These are phyloP conservation scores for Todiramphus saurophagus DNA, from an alignment of 2,113 vertebrate genomes.

Conservation along the genomic window DNA sequence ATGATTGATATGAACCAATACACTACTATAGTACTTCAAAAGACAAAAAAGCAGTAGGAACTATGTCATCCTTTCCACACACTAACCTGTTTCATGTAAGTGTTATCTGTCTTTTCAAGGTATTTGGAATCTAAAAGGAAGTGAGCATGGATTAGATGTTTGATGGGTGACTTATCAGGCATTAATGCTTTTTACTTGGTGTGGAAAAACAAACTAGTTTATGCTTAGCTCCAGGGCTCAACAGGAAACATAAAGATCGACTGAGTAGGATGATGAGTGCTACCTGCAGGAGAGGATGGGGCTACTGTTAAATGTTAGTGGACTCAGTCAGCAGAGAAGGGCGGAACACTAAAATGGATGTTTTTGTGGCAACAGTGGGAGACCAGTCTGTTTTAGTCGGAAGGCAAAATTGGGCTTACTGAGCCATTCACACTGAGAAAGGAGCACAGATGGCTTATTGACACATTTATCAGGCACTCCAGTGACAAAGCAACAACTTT, in stretches of 20 bases:
- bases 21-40: background rate
- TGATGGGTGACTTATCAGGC: background rate
- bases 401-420: background rate
- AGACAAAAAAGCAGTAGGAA: conserved; percentile 2
- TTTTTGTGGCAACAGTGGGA: background rate
- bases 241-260: background rate
- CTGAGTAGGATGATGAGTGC: background rate
- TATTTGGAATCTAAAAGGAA: background rate
- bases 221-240: background rate
- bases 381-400: background rate
- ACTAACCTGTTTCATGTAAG: background rate
- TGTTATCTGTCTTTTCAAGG: background rate
- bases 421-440: background rate
- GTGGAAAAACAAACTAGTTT: background rate
- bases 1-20: background rate
- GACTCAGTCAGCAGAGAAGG: background rate
- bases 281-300: background rate
- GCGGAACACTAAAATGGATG: background rate
- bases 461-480: background rate
- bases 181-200: background rate
- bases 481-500: background rate
- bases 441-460: conserved; percentile 14
- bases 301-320: background rate
- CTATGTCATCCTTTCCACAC: background rate
- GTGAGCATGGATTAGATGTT: background rate